phyloP scores from a whole-genome alignment of 2,888 invertebrate genomes.

The Formica aserva region DNA sequence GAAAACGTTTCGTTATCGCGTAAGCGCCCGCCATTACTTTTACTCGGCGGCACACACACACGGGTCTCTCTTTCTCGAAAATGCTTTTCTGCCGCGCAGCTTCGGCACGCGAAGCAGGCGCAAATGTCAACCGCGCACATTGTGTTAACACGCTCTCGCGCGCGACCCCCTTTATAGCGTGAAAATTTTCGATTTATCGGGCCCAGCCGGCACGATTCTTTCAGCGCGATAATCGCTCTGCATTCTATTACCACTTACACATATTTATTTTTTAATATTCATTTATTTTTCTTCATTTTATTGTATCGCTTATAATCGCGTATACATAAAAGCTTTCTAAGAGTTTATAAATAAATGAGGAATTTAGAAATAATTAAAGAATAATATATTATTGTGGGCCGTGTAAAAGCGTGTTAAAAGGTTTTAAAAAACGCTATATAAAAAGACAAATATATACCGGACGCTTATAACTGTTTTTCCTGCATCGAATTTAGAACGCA shows the following conservation, averaged over 20 bases:
- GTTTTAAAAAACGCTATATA: background rate
- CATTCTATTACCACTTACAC: background rate
- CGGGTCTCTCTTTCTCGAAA: slow-evolving; percentile 51
- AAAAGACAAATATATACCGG: background rate
- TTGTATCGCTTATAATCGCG: background rate
- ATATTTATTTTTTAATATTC: background rate
- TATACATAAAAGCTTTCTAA: background rate
- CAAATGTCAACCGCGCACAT: slow-evolving; percentile 41
- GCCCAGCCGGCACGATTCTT: background rate
- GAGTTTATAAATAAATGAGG: background rate
- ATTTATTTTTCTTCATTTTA: background rate
- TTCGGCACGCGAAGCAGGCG: slow-evolving; percentile 38
- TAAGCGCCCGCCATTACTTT: slow-evolving; percentile 60
- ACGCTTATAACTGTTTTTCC: background rate
- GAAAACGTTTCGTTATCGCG: slow-evolving; percentile 69
- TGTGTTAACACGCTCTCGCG: slow-evolving; percentile 11
- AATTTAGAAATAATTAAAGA: background rate
- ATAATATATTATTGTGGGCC: background rate
- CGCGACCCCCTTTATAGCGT: background rate
- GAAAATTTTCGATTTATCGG: slow-evolving; percentile 22
- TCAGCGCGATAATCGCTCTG: slow-evolving; percentile 8
- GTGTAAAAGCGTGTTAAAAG: background rate
- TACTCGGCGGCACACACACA: slow-evolving; percentile 34
- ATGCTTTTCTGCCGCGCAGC: slow-evolving; percentile 40
- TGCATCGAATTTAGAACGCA: background rate